Base-by-base conservation (phyloP, 2,797 vertebrate species). In the Vireo griseus region DNA sequence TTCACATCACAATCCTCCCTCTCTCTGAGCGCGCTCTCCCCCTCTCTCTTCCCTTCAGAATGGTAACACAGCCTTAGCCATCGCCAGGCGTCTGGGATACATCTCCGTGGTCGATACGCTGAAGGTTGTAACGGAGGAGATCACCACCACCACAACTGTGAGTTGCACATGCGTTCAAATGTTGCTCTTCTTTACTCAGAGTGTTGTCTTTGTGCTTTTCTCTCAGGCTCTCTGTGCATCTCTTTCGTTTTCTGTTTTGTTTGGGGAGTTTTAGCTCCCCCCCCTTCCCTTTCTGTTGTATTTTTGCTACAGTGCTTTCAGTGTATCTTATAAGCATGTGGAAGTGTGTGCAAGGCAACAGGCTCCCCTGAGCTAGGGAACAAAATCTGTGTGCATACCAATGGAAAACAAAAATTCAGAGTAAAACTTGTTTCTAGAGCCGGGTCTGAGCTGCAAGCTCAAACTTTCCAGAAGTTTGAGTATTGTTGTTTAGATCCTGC, bases 101-200 rank as follows among this genome's bases (percentile, higher is more conserved):
- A 99, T 99, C 97, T 99, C 99, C 3, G 99, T 99, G 95, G 99
- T 99, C 28, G 99, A 99, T 95, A 99, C 99, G 2, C 98, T 99
- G 96, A 99, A 98, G 97, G 99, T 99, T 58, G 99, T 99, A 59
- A 99, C 99, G 0, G 99, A 99, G 97, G 99, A 99, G 96, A 98
- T 99, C 82, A 98, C 99, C 52, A 99, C 99, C 90, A 99, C 98
- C 54, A 99, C 99, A 62, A 99, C 99, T 67, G 99, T 99, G 97
- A 95, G 98, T 97, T 90, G 71, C 83, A 81, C 39, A 21, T n/a
- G 57, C 76, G 6, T 92, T 96, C 13, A 47, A 25, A 57, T 52
- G 20, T 51, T 67, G 62, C 55, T 69, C 44, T 84, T 57, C 45
- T 69, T 69, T 95, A 13, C 82, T 68, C 76, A 28, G 33, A 25